Evolutionary conservation across 2,888 invertebrate species (phyloP), one percentile per base, ranked within the genome.

Genomic region (Mythimna impura): DNA sequence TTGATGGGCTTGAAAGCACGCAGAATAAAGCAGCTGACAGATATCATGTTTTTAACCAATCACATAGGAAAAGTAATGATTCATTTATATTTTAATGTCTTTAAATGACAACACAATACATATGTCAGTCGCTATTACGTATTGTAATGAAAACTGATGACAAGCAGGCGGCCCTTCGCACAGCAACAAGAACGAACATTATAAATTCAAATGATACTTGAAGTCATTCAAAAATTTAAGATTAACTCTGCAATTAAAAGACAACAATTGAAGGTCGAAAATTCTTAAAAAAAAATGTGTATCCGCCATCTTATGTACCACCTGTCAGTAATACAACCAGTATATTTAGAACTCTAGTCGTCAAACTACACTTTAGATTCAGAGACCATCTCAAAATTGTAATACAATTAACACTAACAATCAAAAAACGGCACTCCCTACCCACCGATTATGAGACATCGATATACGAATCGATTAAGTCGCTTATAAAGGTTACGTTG

Each of bases 401-500:
- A 52, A 68, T 58, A 66, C 61, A 70, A 79, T 73, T 81, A 78
- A 77, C 71, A 80, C 66, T 75, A 73, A 69, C n/a, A 77, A 71
- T 76, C 60, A 81, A 86, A 88, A 88, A 87, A 89, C 83, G 36
- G 61, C 64, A 73, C 76, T 82, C 73, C 85, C 76, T 87, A 86
- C 85, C 82, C 76, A 85, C 86, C 87, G 89, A 91, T 91, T 91
- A 89, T 71, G 77, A 85, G 89, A 89, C 87, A 91, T 89, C 86
- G 88, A 89, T 89, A 88, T 83, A 70, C n/a, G 83, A 83, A 80
- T 87, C 88, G 86, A 90, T 91, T 90, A 90, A 84, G 85, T 77
- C 78, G 61, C 73, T 76, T 78, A 73, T 82, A 91, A 92, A 91
- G 92, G 91, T 91, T 91, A 89, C 84, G 70, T 62, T 67, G 83